Evolutionary conservation across 2,888 invertebrate genomes (phyloP), one percentile per base, ranked within the genome.

Genomic region (Gnatocerus cornutus): DNA sequence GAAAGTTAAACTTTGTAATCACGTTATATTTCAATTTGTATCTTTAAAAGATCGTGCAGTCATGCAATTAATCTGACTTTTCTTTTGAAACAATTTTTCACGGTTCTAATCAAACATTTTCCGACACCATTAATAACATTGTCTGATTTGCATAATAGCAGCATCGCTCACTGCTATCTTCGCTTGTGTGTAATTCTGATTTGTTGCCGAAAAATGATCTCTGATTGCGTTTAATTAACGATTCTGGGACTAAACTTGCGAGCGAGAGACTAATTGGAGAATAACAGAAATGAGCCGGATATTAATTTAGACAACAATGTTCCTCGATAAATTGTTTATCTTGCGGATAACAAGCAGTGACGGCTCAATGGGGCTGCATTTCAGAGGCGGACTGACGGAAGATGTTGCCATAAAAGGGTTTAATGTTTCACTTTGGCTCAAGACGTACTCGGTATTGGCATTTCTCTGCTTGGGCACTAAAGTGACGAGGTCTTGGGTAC

Each of bases 281-380:
- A 46, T 46, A 46, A 46, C 46, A 46, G 46, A 46, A 53, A 53
- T 33, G 39, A 16, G 55, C 55, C 41, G 55, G 55, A 55, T 55
- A 55, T 55, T 56, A 43, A 56, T 56, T 56, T 56, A 9, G 56
- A 29, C 56, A 56, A 56, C 43, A 43, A 39, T 55, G 30, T 30
- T 5, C 21, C 39, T 55, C 39, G 43, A 56, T 56, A 56, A 43
- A 56, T 56, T 43, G 56, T 21, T 43, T 41, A 29, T 56, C 21
- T 56, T 56, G 39, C 1, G 41, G 43, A 43, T 56, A 56, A 56
- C 41, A 39, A 43, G 43, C 12, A 6, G 21, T 43, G 56, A 56
- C 56, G 56, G n/a, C 43, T 56, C 56, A 27, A 56, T 56, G 55
- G 37, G 37, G 55, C 37, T 14, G 29, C n/a, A 21, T 21, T 21